Conservation (phyloP, 2,113 vertebrate species). For the Limanda limanda region DNA sequence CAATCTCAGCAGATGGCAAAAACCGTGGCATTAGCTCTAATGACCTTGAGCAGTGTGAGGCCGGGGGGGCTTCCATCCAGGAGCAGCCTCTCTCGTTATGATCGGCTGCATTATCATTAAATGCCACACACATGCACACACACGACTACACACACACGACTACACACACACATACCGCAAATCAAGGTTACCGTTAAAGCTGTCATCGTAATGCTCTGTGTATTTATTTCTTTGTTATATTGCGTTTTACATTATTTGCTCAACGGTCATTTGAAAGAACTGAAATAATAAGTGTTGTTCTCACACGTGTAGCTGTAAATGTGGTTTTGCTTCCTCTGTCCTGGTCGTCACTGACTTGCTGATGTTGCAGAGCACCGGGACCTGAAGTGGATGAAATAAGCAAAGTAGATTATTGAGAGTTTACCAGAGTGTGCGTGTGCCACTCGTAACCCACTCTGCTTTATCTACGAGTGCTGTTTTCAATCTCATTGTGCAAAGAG, state of each 20-base stretch:
- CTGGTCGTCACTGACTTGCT: not conserved
- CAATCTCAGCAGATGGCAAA: constrained; percentile 91
- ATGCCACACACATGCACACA: constrained; percentile 23
- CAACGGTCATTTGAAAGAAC: not conserved
- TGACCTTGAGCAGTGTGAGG: constrained; percentile 83
- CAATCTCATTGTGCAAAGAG: not conserved
- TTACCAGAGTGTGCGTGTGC: not conserved
- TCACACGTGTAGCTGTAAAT: not conserved
- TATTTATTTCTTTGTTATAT: not conserved
- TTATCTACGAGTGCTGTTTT: not conserved
- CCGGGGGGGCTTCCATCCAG: constrained; percentile 63
- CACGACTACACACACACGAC: not conserved
- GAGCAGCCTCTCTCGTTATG: constrained; percentile 68
- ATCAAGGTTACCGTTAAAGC: constrained; percentile 27
- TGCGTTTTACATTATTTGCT: not conserved
- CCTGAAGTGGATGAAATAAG: not conserved
- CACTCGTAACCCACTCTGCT: not conserved
- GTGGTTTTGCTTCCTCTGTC: not conserved
- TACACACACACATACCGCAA: not conserved
- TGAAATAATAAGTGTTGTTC: not conserved
- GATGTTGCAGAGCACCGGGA: not conserved
- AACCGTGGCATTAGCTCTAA: constrained; percentile 83
- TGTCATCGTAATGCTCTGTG: constrained; percentile 1
- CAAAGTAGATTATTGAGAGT: constrained; percentile 1
- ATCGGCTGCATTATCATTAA: constrained; percentile 68